Percentiles rank a stretch among this genome's conserved stretches.
Evolutionary conservation across 2,797 vertebrate species (phyloP).

Genomic region (Hydrocynus forskahlii): DNA sequence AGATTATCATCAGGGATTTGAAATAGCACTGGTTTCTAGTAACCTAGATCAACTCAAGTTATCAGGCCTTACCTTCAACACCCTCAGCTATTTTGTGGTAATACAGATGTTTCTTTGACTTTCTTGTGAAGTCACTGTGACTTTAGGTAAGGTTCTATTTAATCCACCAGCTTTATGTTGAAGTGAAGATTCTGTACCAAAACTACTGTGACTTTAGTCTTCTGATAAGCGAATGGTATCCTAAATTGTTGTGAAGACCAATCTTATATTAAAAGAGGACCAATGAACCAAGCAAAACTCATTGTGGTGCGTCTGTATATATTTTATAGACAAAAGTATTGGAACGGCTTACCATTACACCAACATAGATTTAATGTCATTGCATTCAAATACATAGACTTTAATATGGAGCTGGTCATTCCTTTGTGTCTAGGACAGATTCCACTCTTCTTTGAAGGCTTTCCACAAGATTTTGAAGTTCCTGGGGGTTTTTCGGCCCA

Average conservation of each 20-base stretch:
- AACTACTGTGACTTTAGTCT: slow-evolving; percentile 65
- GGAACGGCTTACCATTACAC: too few species aligned
- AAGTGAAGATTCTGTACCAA: slow-evolving; percentile 16
- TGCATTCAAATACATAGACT: too few species aligned
- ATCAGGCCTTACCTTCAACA: slow-evolving; percentile 38
- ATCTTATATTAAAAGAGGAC: slow-evolving; percentile 63
- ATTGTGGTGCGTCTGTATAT: not conserved
- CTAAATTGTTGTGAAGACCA: slow-evolving; percentile 52
- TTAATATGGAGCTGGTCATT: too few species aligned
- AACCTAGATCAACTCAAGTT: slow-evolving; percentile 4
- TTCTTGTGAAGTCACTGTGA: slow-evolving; percentile 29
- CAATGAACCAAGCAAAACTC: slow-evolving; percentile 47
- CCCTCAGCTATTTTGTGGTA: not conserved
- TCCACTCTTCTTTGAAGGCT: too few species aligned
- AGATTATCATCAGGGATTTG: not conserved
- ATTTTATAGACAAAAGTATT: too few species aligned
- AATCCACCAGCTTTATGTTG: slow-evolving; percentile 43
- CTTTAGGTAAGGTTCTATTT: not conserved
- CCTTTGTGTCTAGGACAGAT: too few species aligned
- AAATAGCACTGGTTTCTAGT: not conserved
- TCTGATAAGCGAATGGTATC: slow-evolving; percentile 39
- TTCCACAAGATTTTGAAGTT: too few species aligned
- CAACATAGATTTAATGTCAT: too few species aligned
- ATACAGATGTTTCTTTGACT: slow-evolving; percentile 15
- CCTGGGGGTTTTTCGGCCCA: too few species aligned